Conservation (phyloP, 2,113 vertebrate genomes). For the Marmota monax region DNA sequence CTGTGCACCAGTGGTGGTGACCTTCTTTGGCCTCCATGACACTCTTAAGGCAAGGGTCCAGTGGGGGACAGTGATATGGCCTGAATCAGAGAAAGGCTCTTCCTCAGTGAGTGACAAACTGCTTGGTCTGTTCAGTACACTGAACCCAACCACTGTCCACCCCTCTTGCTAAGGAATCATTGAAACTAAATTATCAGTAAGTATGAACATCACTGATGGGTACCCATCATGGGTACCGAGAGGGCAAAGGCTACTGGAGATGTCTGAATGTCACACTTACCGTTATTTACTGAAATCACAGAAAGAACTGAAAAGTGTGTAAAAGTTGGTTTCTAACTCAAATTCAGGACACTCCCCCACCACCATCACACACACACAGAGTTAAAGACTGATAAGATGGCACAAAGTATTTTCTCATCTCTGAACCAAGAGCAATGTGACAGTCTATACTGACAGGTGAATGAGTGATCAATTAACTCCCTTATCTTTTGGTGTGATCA, state of each 20-base stretch:
- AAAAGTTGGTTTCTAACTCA: constrained; percentile 5
- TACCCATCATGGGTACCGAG: too few species aligned
- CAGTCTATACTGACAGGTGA: background rate
- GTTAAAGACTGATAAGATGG: too few species aligned
- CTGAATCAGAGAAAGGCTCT: background rate
- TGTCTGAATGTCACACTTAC: background rate
- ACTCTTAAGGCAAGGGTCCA: background rate
- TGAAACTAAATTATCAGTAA: background rate
- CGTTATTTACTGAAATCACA: background rate
- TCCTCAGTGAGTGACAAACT: background rate
- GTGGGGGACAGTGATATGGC: background rate
- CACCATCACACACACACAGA: background rate
- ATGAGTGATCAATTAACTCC: background rate
- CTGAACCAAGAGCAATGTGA: accelerated
- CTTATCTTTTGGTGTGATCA: background rate
- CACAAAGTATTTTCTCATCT: background rate
- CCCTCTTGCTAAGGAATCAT: background rate
- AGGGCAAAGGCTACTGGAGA: background rate
- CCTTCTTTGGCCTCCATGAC: background rate
- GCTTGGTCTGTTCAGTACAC: background rate
- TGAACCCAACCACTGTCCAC: background rate
- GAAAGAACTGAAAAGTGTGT: background rate
- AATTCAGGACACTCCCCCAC: background rate
- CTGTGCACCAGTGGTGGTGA: accelerated
- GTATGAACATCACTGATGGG: too few species aligned